Base-by-base conservation (phyloP, 2,797 vertebrate genomes). In the Clarias fuscus region DNA sequence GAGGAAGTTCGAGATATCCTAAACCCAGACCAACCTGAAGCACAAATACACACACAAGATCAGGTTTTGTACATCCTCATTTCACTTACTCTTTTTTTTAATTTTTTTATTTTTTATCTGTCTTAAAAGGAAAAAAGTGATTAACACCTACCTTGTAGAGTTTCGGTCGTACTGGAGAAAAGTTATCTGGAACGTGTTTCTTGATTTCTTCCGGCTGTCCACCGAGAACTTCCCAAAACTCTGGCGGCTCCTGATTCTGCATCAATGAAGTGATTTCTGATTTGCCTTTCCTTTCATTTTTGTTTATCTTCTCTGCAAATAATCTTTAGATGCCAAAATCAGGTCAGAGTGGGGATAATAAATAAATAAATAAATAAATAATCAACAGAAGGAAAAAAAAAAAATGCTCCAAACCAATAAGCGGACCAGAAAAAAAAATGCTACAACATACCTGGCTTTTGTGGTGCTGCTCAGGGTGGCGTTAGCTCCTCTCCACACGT, bases 291-390 rank as follows among this genome's bases (percentile, higher is more conserved):
- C 98, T 94, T 89, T 99, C 98, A 0, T 99, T 99, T 92, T 99
- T 99, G 91, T 98, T 99, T 77, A 99, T 99, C 94, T 99, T 99
- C 92, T 99, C 98, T 0, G 97, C 96, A 82, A 99, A 99, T 72
- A 99, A 94, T 92, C 98, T 99, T 76, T n/a, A 77, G 22, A 89
- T 4, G 43, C 24, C 40, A 88, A 0, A 22, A 80, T 43, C 24
- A 43, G 22, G 56, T 87, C 64, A 58, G 58, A 27, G 11, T 79
- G 18, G 10, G 10, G 48, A 48, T 4, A 37, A 33, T 30, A 30
- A 30, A 30, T 30, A 30, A 30, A 30, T 30, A 30, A 30, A 33
- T 33, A 33, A 37, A 37, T 37, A 37, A 37, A 37, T 37, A 82
- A 88, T 76, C 22, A 78, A 6, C 1, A 13, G 56, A 3, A 14